Percentiles rank a stretch among this genome's conserved stretches.
Evolutionary conservation across 2,113 vertebrate species (phyloP).

Genomic region (Orthochromis indermauri): DNA sequence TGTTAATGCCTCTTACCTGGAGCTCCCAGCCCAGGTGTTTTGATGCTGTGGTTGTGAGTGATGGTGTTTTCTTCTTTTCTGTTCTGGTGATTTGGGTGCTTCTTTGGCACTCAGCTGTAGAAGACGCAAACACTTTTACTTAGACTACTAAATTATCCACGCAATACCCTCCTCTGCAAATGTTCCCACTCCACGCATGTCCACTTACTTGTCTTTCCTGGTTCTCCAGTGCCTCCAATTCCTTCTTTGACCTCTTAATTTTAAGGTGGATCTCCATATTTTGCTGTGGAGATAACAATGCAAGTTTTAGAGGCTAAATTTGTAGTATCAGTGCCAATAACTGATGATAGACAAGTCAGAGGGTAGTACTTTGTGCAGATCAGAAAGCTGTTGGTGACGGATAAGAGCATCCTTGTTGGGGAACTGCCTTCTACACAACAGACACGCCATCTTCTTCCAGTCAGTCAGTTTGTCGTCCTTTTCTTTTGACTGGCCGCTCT

Average conservation of each 20-base stretch:
- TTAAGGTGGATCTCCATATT: slow-evolving; percentile 96
- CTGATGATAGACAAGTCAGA: background rate
- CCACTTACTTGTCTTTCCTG: slow-evolving; percentile 78
- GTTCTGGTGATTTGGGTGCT: slow-evolving; percentile 55
- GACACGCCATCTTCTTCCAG: slow-evolving; percentile 97
- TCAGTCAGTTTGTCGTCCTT: slow-evolving; percentile 88
- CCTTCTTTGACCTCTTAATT: slow-evolving; percentile 90
- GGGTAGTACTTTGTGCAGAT: slow-evolving; percentile 86
- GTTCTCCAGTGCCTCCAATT: slow-evolving; percentile 89
- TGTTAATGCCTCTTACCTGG: slow-evolving; percentile 45
- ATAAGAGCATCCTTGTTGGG: slow-evolving; percentile 91
- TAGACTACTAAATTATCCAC: background rate
- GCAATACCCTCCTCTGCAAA: background rate
- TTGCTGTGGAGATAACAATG: slow-evolving; percentile 75
- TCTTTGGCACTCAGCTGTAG: slow-evolving; percentile 55
- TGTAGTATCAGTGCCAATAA: background rate
- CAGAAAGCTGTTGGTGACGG: slow-evolving; percentile 95
- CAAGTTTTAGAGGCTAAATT: background rate
- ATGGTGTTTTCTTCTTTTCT: slow-evolving; percentile 66
- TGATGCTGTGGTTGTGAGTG: slow-evolving; percentile 50
- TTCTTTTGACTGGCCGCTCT: slow-evolving; percentile 67
- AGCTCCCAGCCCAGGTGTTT: slow-evolving; percentile 62
- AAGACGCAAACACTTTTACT: background rate
- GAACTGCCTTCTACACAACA: slow-evolving; percentile 93
- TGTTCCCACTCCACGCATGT: background rate